Base-by-base conservation (phyloP, 2,888 invertebrate genomes). In the Netelia melanura region DNA sequence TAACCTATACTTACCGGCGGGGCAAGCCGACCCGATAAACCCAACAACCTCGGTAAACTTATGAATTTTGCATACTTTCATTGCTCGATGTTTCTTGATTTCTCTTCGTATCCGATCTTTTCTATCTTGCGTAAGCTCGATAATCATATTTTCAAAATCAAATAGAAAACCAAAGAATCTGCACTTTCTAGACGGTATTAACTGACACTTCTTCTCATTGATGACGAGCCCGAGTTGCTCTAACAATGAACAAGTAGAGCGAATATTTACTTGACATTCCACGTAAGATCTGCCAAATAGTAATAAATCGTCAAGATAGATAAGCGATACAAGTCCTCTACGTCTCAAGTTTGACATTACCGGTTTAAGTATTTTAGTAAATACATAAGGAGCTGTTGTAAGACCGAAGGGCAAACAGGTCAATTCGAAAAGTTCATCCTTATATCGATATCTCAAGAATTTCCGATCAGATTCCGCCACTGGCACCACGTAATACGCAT, bases 401-500 rank as follows among this genome's bases (percentile, higher is more conserved):
- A 80, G 75, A 11, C 75, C 81, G 38, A 81, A 81, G 2, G 70
- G 75, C 44, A 81, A 25, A 64, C 75, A 81, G 3, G 64, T 81
- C 44, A 76, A 81, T 56, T 81, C 62, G 14, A 54, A 75, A 1
- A 68, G 23, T n/a, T 43, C 25, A 30, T 21, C 9, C 17, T 81
- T 23, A 25, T 62, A 64, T 1, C n/a, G 48, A 67, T 76, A 81
- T 23, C 81, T 61, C 48, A 81, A 62, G 52, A 68, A 68, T 70
- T 75, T 81, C 56, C 75, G 17, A 17, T 75, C 43, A 3, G 56
- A 30, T 62, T 75, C 14, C 9, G 68, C 68, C 21, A 74, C 44
- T 30, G 74, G n/a, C 3, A 81, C 48, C 0, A 61, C 58, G 21
- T 81, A 74, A 54, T 71, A 79, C 1, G 78, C 78, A 5, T 79